Evolutionary conservation across 2,113 vertebrate species (phyloP).

Genomic region (Nematolebias whitei): DNA sequence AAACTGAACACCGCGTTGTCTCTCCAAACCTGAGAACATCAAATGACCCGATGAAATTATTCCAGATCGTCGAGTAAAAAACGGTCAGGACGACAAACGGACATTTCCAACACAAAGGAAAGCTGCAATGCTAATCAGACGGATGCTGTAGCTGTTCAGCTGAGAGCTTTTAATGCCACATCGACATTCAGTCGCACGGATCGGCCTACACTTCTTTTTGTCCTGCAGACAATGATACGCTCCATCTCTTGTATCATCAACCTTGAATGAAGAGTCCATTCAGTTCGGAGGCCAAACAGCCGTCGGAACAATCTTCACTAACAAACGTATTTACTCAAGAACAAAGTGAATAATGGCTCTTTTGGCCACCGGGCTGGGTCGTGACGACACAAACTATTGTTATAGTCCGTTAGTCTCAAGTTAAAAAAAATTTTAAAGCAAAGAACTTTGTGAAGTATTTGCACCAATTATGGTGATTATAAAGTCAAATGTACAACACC

Average conservation of each 20-base stretch:
- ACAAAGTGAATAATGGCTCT: constrained; percentile 25
- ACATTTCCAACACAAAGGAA: constrained; percentile 13
- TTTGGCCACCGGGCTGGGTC: neutral
- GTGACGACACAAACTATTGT: constrained; percentile 23
- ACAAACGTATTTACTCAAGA: constrained; percentile 25
- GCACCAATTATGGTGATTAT: too few species aligned
- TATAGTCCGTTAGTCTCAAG: neutral
- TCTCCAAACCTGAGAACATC: neutral
- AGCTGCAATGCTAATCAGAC: neutral
- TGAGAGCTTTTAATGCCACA: constrained; percentile 18
- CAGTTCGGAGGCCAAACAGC: constrained; percentile 22
- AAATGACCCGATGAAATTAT: constrained; percentile 26
- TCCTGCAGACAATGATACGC: constrained; percentile 36
- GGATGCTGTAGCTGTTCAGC: neutral
- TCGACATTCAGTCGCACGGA: constrained; percentile 17
- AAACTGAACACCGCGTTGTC: neutral
- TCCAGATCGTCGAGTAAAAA: constrained; percentile 12
- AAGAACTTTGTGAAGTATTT: neutral
- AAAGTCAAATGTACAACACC: too few species aligned
- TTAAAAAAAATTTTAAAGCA: neutral
- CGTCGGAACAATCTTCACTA: constrained; percentile 21
- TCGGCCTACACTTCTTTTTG: constrained; percentile 25
- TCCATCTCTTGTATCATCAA: constrained; percentile 28
- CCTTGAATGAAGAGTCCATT: constrained; percentile 38
- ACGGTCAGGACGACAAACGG: neutral